These are phyloP conservation scores for Brachionus asplanchnoidis DNA, from an alignment of 1,140 invertebrate species.

Conservation along the genomic window DNA sequence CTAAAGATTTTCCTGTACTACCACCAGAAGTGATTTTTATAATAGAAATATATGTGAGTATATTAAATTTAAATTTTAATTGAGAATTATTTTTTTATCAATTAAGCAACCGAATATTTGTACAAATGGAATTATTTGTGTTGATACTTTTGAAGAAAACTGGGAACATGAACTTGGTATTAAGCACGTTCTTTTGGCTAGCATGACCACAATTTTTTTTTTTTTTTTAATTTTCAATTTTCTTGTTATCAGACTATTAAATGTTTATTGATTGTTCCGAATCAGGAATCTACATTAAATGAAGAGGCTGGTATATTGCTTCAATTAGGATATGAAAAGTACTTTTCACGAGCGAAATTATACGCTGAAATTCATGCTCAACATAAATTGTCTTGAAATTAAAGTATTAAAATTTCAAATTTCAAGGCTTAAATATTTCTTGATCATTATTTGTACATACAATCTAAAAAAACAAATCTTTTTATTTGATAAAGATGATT, in stretches of 20 bases:
- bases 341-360: conserved; percentile 79
- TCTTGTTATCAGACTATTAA: conserved; percentile 73
- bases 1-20: conserved; percentile 83
- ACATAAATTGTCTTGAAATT: conserved; percentile 58
- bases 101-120: conserved; percentile 81
- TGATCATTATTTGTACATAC: no score
- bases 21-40: conserved; percentile 91
- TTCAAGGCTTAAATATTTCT: no score
- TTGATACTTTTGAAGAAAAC: conserved; percentile 90
- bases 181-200: conserved; percentile 84
- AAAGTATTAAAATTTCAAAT: no score
- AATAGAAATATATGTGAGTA: conserved; percentile 77
- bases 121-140: conserved; percentile 88
- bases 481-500: no score
- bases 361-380: conserved; percentile 86
- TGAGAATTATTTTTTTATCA: neutral
- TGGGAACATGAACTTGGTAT: conserved; percentile 93
- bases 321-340: conserved; percentile 83
- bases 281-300: conserved; percentile 85
- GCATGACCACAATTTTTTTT: conserved; percentile 41
- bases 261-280: conserved; percentile 84
- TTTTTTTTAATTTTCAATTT: conserved; percentile 43
- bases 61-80: no score
- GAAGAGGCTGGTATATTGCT: conserved; percentile 86
- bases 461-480: no score